Conservation (phyloP, 2,113 vertebrate genomes). For the Dipodomys spectabilis region DNA sequence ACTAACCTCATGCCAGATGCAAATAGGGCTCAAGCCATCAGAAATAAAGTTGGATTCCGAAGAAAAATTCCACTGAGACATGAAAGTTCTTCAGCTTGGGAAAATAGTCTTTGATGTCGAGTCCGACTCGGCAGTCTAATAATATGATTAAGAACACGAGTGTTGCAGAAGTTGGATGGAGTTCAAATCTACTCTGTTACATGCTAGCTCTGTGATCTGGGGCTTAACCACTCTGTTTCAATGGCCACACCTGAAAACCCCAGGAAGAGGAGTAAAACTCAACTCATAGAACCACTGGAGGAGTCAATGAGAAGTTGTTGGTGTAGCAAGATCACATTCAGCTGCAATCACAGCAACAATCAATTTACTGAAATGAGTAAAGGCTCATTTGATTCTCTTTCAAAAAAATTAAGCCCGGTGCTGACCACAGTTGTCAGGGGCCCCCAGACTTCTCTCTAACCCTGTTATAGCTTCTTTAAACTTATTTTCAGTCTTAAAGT, state of each 20-base stretch:
- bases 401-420: not conserved
- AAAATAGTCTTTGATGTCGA: conserved; percentile 76
- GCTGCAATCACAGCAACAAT: not conserved
- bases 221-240: conserved; percentile 27
- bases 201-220: conserved; percentile 4
- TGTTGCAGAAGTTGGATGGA: conserved; percentile 52
- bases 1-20: conserved; percentile 82
- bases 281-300: not conserved
- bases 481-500: not conserved
- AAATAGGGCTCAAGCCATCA: conserved; percentile 80
- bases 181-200: conserved; percentile 59
- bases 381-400: not conserved
- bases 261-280: not conserved
- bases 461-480: not conserved
- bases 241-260: not conserved
- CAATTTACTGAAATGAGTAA: not conserved
- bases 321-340: not conserved
- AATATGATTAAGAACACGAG: conserved; percentile 54
- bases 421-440: not conserved
- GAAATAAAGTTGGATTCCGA: conserved; percentile 80
- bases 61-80: conserved; percentile 79
- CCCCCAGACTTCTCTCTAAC: not conserved
- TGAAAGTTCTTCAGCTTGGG: conserved; percentile 77
- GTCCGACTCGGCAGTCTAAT: conserved; percentile 57
- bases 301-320: not conserved